Conservation (phyloP, 2,888 invertebrate genomes). For the Euspilapteryx auroguttella region DNA sequence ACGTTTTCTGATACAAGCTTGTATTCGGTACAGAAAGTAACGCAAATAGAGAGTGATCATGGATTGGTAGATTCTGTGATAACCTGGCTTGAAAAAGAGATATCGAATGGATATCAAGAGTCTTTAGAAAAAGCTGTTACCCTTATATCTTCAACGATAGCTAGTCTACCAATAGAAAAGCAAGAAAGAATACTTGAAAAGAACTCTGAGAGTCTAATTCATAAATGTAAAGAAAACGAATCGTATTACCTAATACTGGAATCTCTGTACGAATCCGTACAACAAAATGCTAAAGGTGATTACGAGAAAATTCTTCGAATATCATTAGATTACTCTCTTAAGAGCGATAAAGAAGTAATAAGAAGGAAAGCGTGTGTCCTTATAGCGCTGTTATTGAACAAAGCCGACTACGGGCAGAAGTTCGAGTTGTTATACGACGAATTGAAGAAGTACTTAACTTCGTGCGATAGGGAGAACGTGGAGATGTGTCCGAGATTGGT, state of each 20-base stretch:
- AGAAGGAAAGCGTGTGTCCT: slow-evolving; percentile 46
- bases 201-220: slow-evolving; percentile 22
- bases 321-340: slow-evolving; percentile 28
- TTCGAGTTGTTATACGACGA: slow-evolving; percentile 36
- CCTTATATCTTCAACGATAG: slow-evolving; percentile 32
- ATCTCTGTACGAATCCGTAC: slow-evolving; percentile 51
- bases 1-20: slow-evolving; percentile 29
- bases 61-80: slow-evolving; percentile 36
- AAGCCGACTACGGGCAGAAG: slow-evolving; percentile 36
- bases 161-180: slow-evolving; percentile 27
- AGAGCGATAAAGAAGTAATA: slow-evolving; percentile 21
- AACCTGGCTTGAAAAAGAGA: slow-evolving; percentile 29
- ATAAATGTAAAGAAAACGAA: slow-evolving; percentile 21
- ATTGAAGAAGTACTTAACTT: slow-evolving; percentile 20
- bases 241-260: slow-evolving; percentile 40
- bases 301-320: slow-evolving; percentile 29
- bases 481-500: slow-evolving; percentile 24
- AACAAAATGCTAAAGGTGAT: slow-evolving; percentile 25
- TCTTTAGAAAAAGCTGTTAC: slow-evolving; percentile 23
- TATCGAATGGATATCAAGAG: slow-evolving; percentile 17
- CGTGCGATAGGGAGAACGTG: slow-evolving; percentile 17
- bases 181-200: slow-evolving; percentile 22
- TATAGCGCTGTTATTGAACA: slow-evolving; percentile 63
- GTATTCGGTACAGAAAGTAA: slow-evolving; percentile 28
- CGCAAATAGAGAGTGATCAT: slow-evolving; percentile 43